Evolutionary conservation across 2,113 vertebrate species (phyloP).

Genomic region (Psittacus erithacus): DNA sequence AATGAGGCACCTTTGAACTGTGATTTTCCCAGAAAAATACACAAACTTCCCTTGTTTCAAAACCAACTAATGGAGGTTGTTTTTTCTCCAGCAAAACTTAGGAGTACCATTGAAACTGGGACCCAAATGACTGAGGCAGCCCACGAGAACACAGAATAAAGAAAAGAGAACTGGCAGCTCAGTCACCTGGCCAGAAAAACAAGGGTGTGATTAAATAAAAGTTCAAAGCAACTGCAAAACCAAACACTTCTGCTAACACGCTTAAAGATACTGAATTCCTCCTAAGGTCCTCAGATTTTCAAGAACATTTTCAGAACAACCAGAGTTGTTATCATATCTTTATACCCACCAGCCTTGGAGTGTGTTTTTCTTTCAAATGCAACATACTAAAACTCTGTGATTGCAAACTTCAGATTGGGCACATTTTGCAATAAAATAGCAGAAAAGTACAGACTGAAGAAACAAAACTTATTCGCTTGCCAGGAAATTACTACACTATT

Average conservation of each 20-base stretch:
- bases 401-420: not conserved
- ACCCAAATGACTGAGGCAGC: not conserved
- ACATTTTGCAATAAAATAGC: slow-evolving; percentile 47
- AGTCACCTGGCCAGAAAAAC: not conserved
- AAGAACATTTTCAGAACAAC: not conserved
- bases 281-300: not conserved
- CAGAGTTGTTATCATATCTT: not conserved
- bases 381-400: not conserved
- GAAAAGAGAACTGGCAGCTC: not conserved
- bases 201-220: not conserved
- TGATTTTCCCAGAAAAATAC: not conserved
- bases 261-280: not conserved
- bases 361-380: not conserved
- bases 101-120: not conserved
- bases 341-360: not conserved
- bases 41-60: not conserved
- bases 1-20: not conserved
- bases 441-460: slow-evolving; percentile 62
- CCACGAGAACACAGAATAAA: not conserved
- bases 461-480: not conserved
- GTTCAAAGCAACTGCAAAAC: not conserved
- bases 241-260: not conserved
- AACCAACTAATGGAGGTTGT: not conserved
- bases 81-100: not conserved
- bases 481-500: not conserved